Evolutionary conservation across 92 coral and sea anemone species (phyloP).

Genomic region (Paragorgia papillata): DNA sequence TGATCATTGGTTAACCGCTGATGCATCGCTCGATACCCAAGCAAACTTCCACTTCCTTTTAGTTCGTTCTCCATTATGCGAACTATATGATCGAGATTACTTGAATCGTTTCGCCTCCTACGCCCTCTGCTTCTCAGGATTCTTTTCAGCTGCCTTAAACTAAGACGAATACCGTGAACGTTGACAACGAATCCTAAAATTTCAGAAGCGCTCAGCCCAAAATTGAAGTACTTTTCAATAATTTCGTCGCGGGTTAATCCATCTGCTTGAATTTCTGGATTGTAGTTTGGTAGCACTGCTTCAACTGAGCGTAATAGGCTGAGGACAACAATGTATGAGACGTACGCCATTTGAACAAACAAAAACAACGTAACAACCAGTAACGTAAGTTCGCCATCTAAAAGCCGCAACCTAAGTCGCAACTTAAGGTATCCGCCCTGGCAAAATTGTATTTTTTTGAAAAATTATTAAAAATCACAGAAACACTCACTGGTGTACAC

Average conservation of each 20-base stretch:
- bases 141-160: constrained; percentile 58
- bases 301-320: neutral
- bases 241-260: constrained; percentile 52
- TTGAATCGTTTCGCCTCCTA: constrained; percentile 29
- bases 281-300: constrained; percentile 15
- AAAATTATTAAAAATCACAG: too few species aligned
- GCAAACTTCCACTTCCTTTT: constrained; percentile 50
- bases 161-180: constrained; percentile 62
- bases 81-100: constrained; percentile 38
- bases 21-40: too few species aligned
- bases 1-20: too few species aligned
- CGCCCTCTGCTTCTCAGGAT: constrained; percentile 42
- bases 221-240: constrained; percentile 61
- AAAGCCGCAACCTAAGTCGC: too few species aligned
- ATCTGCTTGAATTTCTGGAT: constrained; percentile 22
- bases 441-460: too few species aligned
- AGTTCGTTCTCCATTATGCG: constrained; percentile 53
- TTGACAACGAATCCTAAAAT: constrained; percentile 62
- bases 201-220: constrained; percentile 63
- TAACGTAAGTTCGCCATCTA: too few species aligned
- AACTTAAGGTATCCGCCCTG: too few species aligned
- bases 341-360: too few species aligned
- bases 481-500: too few species aligned
- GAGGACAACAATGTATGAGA: too few species aligned
- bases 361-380: too few species aligned